Evolutionary conservation across 2,797 vertebrate genomes (phyloP).

Genomic region (Rachycentron canadum): DNA sequence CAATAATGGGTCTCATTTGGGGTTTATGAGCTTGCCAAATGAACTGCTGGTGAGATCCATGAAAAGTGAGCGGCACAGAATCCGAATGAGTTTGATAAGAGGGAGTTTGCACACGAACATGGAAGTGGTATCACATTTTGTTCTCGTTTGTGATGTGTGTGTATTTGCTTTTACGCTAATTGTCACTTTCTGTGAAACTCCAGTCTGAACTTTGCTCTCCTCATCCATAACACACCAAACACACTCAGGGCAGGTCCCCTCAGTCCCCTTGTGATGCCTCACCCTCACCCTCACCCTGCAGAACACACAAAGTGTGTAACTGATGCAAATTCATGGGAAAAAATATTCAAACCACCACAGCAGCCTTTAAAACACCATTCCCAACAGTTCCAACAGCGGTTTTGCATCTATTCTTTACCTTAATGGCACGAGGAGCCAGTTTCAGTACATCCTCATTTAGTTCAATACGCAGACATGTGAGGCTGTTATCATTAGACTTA

Average conservation of each 20-base stretch:
- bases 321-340: too few species aligned
- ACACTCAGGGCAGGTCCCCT: neutral
- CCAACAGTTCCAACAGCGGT: neutral
- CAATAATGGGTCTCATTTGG: constrained; percentile 49
- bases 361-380: too few species aligned
- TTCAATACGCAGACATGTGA: too few species aligned
- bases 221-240: constrained; percentile 15
- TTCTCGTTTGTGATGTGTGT: constrained; percentile 5
- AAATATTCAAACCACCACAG: too few species aligned
- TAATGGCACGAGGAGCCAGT: too few species aligned
- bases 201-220: constrained; percentile 4
- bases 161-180: constrained; percentile 1
- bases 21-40: constrained; percentile 35
- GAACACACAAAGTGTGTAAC: too few species aligned
- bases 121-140: neutral
- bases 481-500: too few species aligned
- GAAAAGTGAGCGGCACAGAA: constrained; percentile 10
- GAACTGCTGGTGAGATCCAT: constrained; percentile 16
- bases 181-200: neutral
- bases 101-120: neutral
- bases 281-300: too few species aligned
- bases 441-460: too few species aligned
- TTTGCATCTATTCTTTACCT: neutral
- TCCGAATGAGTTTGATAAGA: neutral
- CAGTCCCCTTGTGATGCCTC: too few species aligned